A percentile compares a stretch with the other conserved stretches of the same genome.
phyloP scores from a whole-genome alignment of 2,888 invertebrate genomes.

The Sphaerolaimus hirsutus region DNA sequence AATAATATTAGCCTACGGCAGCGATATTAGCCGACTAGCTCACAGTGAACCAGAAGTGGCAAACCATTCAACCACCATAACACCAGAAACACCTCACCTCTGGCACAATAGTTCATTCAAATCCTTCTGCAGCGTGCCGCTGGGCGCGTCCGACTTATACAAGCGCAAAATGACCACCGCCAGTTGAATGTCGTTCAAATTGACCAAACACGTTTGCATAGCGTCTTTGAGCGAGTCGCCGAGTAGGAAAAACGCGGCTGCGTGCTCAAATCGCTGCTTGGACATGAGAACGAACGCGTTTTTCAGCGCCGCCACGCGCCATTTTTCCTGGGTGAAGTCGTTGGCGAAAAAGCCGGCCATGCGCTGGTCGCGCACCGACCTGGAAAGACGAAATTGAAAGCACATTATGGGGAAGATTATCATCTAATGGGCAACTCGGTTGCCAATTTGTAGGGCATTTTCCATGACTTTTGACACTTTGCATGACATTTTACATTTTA shows the following conservation, averaged over 20 bases:
- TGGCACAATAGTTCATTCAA: too few relatives aligned
- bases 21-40: too few relatives aligned
- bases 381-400: constrained; percentile 15
- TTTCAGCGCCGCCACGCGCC: constrained; percentile 88
- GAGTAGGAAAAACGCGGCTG: constrained; percentile 87
- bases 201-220: constrained; percentile 59
- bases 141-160: constrained; percentile 49
- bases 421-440: too few relatives aligned
- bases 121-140: too few relatives aligned
- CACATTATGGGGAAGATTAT: too few relatives aligned
- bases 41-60: too few relatives aligned
- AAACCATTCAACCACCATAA: too few relatives aligned
- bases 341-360: constrained; percentile 87
- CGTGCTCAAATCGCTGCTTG: constrained; percentile 82
- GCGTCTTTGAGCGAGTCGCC: constrained; percentile 83
- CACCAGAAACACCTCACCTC: too few relatives aligned
- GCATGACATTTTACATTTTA: too few relatives aligned
- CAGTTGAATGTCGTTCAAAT: constrained; percentile 75
- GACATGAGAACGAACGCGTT: constrained; percentile 89
- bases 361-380: constrained; percentile 57
- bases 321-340: constrained; percentile 70
- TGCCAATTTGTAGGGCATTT: too few relatives aligned
- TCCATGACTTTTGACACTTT: too few relatives aligned
- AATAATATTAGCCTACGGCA: too few relatives aligned
- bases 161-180: constrained; percentile 76